These are phyloP conservation scores for Pangasius mekongensis DNA, from an alignment of 2,797 vertebrate species.

Conservation along the genomic window DNA sequence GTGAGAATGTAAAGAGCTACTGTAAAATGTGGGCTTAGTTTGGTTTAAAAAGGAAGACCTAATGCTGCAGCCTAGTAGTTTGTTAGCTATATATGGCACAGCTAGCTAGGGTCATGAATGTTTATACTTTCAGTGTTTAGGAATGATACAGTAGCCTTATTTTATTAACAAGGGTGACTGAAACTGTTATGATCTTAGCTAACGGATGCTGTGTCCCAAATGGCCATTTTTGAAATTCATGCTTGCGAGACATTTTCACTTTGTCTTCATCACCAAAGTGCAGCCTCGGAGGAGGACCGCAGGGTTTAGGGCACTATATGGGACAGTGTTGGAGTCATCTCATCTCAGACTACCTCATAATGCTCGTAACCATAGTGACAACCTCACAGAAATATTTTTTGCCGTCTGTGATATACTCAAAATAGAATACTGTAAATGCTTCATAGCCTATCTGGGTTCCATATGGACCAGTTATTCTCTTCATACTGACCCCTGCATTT, in stretches of 20 bases:
- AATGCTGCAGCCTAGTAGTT: background rate
- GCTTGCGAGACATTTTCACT: background rate
- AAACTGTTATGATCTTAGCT: background rate
- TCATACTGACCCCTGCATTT: background rate
- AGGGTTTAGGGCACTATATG: background rate
- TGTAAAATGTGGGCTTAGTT: background rate
- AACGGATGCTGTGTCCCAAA: background rate
- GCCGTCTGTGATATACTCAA: background rate
- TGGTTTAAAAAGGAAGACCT: background rate
- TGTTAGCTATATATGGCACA: background rate
- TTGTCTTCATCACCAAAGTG: background rate
- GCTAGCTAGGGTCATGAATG: background rate
- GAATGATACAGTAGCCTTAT: background rate
- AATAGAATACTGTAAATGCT: conserved; percentile 20
- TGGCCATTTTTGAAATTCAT: background rate
- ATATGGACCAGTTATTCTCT: conserved; percentile 17
- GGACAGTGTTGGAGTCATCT: background rate
- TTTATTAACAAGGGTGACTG: background rate
- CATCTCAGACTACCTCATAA: background rate
- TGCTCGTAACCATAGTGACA: conserved; percentile 6
- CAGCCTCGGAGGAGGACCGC: background rate
- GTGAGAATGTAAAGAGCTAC: background rate
- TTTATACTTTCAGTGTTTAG: background rate
- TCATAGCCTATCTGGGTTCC: conserved; percentile 18
- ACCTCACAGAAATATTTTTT: background rate